Base-by-base conservation (phyloP, 2,888 invertebrate genomes). In the Drosophila quinaria region DNA sequence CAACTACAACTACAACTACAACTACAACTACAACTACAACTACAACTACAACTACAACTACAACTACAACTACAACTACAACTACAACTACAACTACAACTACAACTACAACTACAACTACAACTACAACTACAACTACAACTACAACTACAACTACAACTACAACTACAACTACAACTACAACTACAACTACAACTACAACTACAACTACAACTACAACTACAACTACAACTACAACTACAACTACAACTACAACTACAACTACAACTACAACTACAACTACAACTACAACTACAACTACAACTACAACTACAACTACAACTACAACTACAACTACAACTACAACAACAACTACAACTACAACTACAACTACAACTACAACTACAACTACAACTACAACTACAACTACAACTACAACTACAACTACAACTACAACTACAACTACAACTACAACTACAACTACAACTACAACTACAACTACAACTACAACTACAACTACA, bases 61-160 rank as follows among this genome's bases (percentile, higher is more conserved):
- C 19, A 50, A 51, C 9, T 50, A 33, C 49, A 49, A 33, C 15
- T 0, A n/a, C n/a, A n/a, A n/a, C 22, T 22, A n/a, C 19, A 50
- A 51, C 9, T 50, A 33, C 49, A 49, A 33, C 15, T 0, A n/a
- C n/a, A n/a, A n/a, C 22, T 22, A n/a, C 19, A 50, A 51, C 9
- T 50, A 33, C 49, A 49, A 33, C 15, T 0, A n/a, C n/a, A n/a
- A n/a, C 22, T 22, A n/a, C 19, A 50, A 51, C 9, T 50, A 33
- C 49, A 49, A 33, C 15, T 0, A n/a, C n/a, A n/a, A n/a, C 22
- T 22, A n/a, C 19, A 50, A 51, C 9, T 50, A 33, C 49, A 49
- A 33, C 15, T 0, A n/a, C n/a, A n/a, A n/a, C 22, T 22, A n/a
- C 19, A 50, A 51, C 9, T 50, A 33, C 49, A 49, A 33, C 15